Evolutionary conservation across 1,140 invertebrate species (phyloP), one percentile per base, ranked within the genome.

Genomic region (Brachionus paranguensis): DNA sequence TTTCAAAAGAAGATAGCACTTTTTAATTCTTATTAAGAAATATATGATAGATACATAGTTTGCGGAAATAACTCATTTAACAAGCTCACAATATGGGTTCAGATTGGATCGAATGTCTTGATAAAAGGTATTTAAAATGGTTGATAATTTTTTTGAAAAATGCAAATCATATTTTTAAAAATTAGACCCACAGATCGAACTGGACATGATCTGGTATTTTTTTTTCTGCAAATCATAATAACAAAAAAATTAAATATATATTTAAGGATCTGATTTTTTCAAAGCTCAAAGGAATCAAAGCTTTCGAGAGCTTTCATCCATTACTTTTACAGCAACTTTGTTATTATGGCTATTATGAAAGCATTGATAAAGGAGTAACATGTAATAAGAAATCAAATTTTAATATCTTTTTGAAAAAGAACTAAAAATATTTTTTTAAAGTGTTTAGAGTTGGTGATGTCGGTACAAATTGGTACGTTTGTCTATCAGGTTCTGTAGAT

Each of bases 361-460:
- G 93, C 86, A 88, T 94, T 84, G 93, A 94, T 86, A 93, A 93
- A 88, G 93, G 93, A 74, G 93, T 94, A 11, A 94, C 93, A 85
- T 88, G 93, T 94, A 90, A 93, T 93, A 92, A 85, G 33, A 55
- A 41, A 53, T 84, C 12, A 43, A 1, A 29, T 55, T 83, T 43
- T 43, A 41, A 78, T 47, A 10, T 10, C n/a, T n/a, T n/a, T n/a
- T n/a, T n/a, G 24, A 37, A 37, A 37, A 37, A 37, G 0, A 37
- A 37, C 5, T 37, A 68, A 11, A 17, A n/a, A 11, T 81, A 87
- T 86, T 86, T 65, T 85, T 84, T 90, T 91, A 43, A 89, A 94
- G 93, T 94, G 86, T 94, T 93, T 89, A 91, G 93, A 17, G 93
- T 93, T 89, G 93, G 93, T 12, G 93, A 94, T 87, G 91, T 92